phyloP scores from a whole-genome alignment of 1,140 invertebrate genomes.

The Nomia melanderi region DNA sequence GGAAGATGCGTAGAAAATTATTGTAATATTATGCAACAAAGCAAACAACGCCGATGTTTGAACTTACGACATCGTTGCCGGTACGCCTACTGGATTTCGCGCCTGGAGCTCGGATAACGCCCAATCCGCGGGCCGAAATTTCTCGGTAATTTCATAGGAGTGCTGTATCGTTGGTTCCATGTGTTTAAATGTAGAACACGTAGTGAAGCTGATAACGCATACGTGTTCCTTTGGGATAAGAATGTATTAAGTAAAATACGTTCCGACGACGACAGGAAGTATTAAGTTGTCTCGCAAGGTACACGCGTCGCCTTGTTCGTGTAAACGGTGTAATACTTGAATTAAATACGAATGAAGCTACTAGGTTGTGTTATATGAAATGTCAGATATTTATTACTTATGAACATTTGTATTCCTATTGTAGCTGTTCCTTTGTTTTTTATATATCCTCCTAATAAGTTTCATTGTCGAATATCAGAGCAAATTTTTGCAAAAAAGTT shows the following conservation, averaged over 20 bases:
- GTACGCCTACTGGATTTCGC: not conserved
- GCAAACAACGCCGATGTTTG: conserved; percentile 12
- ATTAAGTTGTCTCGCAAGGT: not conserved
- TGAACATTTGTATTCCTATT: no score
- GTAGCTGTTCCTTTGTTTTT: no score
- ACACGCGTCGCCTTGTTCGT: no score
- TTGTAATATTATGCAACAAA: conserved; percentile 32
- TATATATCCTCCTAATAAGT: no score
- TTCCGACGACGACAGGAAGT: not conserved
- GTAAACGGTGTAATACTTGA: no score
- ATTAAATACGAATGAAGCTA: no score
- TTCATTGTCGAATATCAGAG: no score
- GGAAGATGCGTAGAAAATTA: conserved; percentile 23
- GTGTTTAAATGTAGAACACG: conserved; percentile 25
- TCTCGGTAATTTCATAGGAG: conserved; percentile 17
- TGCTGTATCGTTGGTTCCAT: conserved; percentile 17
- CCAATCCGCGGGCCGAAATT: not conserved
- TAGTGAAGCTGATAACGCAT: conserved; percentile 21
- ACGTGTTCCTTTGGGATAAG: conserved; percentile 18
- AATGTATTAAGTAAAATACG: conserved; percentile 24
- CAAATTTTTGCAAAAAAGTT: no score
- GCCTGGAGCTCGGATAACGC: not conserved
- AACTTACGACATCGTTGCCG: not conserved
- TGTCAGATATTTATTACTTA: no score
- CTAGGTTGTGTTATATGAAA: no score